phyloP scores from a whole-genome alignment of 2,888 invertebrate genomes.

The Polyommatus iphigenia region DNA sequence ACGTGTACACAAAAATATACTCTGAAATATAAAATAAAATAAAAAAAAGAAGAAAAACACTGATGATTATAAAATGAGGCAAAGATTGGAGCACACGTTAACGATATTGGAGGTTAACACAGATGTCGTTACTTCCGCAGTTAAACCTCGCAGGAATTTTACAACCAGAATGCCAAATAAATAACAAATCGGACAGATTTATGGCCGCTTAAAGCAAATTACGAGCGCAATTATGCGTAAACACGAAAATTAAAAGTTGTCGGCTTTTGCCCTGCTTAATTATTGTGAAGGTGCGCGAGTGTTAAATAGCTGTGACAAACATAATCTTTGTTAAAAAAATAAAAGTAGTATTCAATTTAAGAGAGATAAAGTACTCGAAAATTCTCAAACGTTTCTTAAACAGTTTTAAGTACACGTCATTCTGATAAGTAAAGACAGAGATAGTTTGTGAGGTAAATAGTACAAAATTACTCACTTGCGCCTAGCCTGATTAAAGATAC shows the following conservation, averaged over 20 bases:
- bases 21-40: not conserved
- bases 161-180: slow-evolving; percentile 40
- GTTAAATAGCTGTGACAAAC: slow-evolving; percentile 18
- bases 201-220: slow-evolving; percentile 41
- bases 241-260: slow-evolving; percentile 45
- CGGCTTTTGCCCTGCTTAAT: slow-evolving; percentile 31
- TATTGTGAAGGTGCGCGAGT: slow-evolving; percentile 31
- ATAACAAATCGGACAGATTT: slow-evolving; percentile 43
- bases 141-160: slow-evolving; percentile 42
- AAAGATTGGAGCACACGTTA: slow-evolving; percentile 14
- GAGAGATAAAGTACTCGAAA: no score
- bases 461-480: no score
- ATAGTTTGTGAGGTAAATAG: no score
- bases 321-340: not conserved
- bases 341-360: not conserved
- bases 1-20: not conserved
- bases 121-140: slow-evolving; percentile 38
- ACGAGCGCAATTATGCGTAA: slow-evolving; percentile 44
- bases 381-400: no score
- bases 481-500: no score
- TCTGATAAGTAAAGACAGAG: no score
- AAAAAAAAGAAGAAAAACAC: not conserved
- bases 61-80: not conserved
- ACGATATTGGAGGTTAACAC: slow-evolving; percentile 32
- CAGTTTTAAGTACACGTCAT: no score